Conservation (phyloP, 2,888 invertebrate species). For the Drosophila helvetica region DNA sequence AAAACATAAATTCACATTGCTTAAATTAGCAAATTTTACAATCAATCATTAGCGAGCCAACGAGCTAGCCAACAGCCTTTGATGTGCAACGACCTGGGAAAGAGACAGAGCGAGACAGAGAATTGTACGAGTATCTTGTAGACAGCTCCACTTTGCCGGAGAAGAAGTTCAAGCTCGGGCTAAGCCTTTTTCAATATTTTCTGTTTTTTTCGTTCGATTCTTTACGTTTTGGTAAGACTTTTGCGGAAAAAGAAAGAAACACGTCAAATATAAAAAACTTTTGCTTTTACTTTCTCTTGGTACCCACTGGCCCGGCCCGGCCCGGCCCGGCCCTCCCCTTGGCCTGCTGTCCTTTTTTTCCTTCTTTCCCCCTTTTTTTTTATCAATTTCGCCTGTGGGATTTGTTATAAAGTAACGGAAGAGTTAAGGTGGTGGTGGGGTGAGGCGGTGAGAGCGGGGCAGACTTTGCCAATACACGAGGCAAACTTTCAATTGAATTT, state of each 20-base stretch:
- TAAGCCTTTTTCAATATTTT: constrained; percentile 81
- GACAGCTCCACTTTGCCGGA: constrained; percentile 56
- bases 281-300: constrained; percentile 70
- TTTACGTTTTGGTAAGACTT: constrained; percentile 47
- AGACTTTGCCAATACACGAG: constrained; percentile 66
- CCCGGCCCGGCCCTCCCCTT: no score
- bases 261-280: constrained; percentile 77
- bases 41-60: constrained; percentile 69
- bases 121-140: constrained; percentile 15
- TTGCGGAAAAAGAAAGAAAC: constrained; percentile 47
- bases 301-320: constrained; percentile 35
- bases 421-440: constrained; percentile 39
- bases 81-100: constrained; percentile 56
- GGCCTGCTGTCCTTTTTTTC: constrained; percentile 26
- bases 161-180: constrained; percentile 73
- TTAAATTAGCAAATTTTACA: constrained; percentile 76
- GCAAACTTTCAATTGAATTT: constrained; percentile 82
- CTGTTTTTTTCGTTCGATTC: constrained; percentile 61
- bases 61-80: constrained; percentile 64
- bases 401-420: constrained; percentile 76
- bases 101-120: neutral
- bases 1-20: constrained; percentile 72
- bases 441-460: constrained; percentile 11
- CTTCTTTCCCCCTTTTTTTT: constrained; percentile 50
- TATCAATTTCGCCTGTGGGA: constrained; percentile 80